Evolutionary conservation across 2,113 vertebrate species (phyloP), one percentile per base, ranked within the genome.

Genomic region (Scalopus aquaticus): DNA sequence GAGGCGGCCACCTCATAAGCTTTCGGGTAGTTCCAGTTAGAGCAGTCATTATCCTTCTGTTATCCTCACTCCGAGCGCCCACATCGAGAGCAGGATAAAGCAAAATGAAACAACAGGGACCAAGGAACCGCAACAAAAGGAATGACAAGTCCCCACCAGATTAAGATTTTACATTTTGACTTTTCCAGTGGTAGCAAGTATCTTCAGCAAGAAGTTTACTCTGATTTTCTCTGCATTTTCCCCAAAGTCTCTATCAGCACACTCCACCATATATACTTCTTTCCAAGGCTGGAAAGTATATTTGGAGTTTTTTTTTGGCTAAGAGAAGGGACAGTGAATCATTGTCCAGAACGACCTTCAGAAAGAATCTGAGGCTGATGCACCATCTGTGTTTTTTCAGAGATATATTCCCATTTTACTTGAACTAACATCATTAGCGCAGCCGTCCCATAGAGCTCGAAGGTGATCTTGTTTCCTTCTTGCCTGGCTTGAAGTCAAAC

Each of bases 381-480:
- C 42, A 54, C 97, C 97, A 97, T 96, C 96, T 98, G 97, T 90
- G 96, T 73, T 97, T 97, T 97, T 97, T 97, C 97, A 97, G 88
- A 91, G 46, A 80, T 78, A 54, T 93, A 92, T 95, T 92, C 93
- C 96, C 97, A 91, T 97, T 97, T 96, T 74, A 70, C 97, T 97
- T 96, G 96, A 96, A 98, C 98, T 91, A 97, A 97, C 95, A 96
- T 93, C 90, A 93, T 96, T 95, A 97, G 88, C 22, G 69, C 94
- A 95, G 95, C 96, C 95, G 49, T 90, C 96, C 97, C 39, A 32
- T 90, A 70, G 91, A 82, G 91, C 93, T 96, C 37, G 95, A 95
- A 97, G 97, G 97, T 98, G 98, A 98, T 98, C 96, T 97, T 97
- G 97, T 97, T 98, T 98, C 97, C 96, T 96, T 97, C 97, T 97